Base-by-base conservation (phyloP, 2,797 vertebrate genomes). In the Melanotaenia pygmaea region DNA sequence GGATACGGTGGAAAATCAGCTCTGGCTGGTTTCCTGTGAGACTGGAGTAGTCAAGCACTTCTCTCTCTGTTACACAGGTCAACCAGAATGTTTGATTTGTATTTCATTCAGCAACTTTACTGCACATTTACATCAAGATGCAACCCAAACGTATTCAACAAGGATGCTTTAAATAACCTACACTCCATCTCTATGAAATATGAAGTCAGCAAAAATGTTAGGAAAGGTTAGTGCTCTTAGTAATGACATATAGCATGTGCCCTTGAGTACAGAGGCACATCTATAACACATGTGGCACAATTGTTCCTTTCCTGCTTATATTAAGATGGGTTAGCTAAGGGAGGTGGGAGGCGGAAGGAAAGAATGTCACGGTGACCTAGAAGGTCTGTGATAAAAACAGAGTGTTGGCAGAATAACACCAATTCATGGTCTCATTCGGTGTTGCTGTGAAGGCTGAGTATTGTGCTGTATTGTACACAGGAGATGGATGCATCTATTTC, bases 301-400 rank as follows among this genome's bases (percentile, higher is more conserved):
- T 47, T 20, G 75, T 53, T 67, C 67, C 37, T 50, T 68, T 77
- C 70, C 73, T 76, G 83, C 78, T 66, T 43, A 60, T 1, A 45
- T 63, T 56, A 69, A 85, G 76, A 78, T 34, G 37, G 68, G 54
- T 57, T 68, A 82, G 59, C 47, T n/a, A 63, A 12, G 70, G 64
- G 56, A 80, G 63, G 51, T 24, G 65, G 64, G 69, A 76, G 71
- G 70, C 69, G 76, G 66, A 59, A 67, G 66, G 72, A 85, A 76
- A 77, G 77, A 91, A 91, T 83, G 88, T 93, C 90, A 91, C 3
- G 16, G 72, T 91, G 90, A 93, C 91, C 88, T 89, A 86, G 74
- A 88, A 90, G 81, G 77, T 53, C 81, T 67, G 7, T 32, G 56
- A 85, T 89, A 85, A 91, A 89, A 88, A 91, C 64, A 74, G 73